A percentile compares a stretch with the other conserved stretches of the same genome.
Conservation (phyloP, 2,113 vertebrate genomes). For the Tragelaphus scriptus region DNA sequence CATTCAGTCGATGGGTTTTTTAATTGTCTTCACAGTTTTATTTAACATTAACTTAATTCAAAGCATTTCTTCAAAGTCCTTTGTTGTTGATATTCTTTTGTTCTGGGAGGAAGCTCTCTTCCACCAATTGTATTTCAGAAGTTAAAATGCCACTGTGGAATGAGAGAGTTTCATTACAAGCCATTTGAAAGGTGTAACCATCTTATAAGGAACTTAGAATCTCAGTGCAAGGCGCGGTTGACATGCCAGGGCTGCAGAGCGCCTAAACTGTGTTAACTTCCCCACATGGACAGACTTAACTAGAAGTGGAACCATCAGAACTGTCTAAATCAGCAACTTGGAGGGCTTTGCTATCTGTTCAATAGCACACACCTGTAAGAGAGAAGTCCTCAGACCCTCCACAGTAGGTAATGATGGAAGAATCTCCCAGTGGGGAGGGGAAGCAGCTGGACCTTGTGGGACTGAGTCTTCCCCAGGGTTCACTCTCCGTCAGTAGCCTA, state of each 20-base stretch:
- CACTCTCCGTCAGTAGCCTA: not conserved
- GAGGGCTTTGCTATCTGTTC: not conserved
- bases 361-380: not conserved
- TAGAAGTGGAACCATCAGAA: not conserved
- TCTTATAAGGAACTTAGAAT: not conserved
- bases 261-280: not conserved
- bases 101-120: not conserved
- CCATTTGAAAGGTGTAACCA: not conserved
- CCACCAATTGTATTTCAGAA: slow-evolving; percentile 33
- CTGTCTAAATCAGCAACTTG: not conserved
- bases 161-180: slow-evolving; percentile 44
- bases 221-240: not conserved
- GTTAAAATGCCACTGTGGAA: not conserved
- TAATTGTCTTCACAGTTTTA: not conserved
- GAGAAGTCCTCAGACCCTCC: not conserved
- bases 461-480: too few relatives aligned
- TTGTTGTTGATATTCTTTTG: slow-evolving; percentile 25
- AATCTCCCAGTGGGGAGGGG: not conserved
- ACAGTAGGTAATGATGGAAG: not conserved
- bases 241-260: not conserved
- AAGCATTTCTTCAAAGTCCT: slow-evolving; percentile 31
- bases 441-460: not conserved
- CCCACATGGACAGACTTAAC: not conserved
- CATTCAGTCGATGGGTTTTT: rapidly evolving
- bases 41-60: slow-evolving; percentile 39